phyloP scores from a whole-genome alignment of 2,113 vertebrate genomes.

The Cyanoderma ruficeps region DNA sequence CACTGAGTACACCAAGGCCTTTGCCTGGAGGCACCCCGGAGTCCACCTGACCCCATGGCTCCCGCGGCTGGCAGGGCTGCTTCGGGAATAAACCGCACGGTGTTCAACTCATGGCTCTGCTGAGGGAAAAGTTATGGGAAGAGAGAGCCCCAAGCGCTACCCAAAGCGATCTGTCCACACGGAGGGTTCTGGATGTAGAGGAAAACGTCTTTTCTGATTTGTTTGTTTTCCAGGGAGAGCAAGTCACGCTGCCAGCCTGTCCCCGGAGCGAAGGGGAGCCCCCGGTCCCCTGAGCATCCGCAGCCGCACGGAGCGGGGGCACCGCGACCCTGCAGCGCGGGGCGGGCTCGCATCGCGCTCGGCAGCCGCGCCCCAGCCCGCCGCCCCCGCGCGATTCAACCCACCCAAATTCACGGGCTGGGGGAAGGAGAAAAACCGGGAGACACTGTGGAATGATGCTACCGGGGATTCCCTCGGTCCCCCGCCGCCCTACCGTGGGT shows the following conservation, averaged over 20 bases:
- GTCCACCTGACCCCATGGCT: background rate
- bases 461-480: accelerated
- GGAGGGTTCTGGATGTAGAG: accelerated
- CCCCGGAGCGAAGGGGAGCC: background rate
- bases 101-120: background rate
- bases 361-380: background rate
- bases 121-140: background rate
- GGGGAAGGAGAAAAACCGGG: background rate
- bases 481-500: slow-evolving; percentile 30
- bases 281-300: accelerated
- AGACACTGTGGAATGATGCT: background rate
- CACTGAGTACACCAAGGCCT: background rate
- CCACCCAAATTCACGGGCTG: background rate
- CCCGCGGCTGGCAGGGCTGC: background rate
- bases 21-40: background rate
- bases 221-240: background rate
- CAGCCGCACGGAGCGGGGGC: background rate
- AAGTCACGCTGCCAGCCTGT: accelerated
- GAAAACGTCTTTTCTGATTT: accelerated
- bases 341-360: background rate
- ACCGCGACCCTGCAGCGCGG: background rate
- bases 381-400: background rate
- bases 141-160: background rate
- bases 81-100: background rate
- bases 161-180: accelerated